Base-by-base conservation (phyloP, 2,888 invertebrate species). In the Parelbella ahira region DNA sequence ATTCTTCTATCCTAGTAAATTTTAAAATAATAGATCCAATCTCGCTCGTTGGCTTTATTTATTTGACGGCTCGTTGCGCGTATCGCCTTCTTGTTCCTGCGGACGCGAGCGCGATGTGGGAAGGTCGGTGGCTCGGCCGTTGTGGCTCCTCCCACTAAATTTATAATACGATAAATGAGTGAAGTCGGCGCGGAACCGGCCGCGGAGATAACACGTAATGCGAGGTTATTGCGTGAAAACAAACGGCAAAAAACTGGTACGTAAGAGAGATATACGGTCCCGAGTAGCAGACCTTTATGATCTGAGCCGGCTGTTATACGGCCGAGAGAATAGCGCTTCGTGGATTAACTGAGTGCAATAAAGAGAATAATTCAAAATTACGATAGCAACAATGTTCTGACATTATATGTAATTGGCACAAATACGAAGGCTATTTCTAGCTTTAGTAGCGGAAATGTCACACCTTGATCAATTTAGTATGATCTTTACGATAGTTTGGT, bases 91-190 rank as follows among this genome's bases (percentile, higher is more conserved):
- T 81, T 82, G 70, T 77, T 81, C 72, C 59, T 68, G 60, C 72
- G 56, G 54, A 38, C 48, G 61, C 58, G 57, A 67, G 41, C 47
- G 61, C 58, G 55, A 66, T 73, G 82, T 82, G 82, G 81, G 83
- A 74, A 83, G 84, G 76, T 59, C 72, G 64, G 56, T 65, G 55
- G 66, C 61, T 60, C 62, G 60, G 47, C 53, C 68, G 62, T n/a
- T n/a, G 67, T 75, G 52, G 74, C 86, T 72, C 87, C 87, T 76
- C 87, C 87, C 83, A 86, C 81, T 60, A 79, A 74, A 83, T 84
- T 81, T 74, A 79, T 81, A 80, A 82, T 82, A 75, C 80, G 79
- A 78, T 81, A 86, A 82, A 82, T 77, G 81, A 80, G 70, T 69
- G 63, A 73, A 77, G 73, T 71, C 67, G 66, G 39, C 51, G 66